phyloP scores from a whole-genome alignment of 2,888 invertebrate species.

The Tetragnatha montana region DNA sequence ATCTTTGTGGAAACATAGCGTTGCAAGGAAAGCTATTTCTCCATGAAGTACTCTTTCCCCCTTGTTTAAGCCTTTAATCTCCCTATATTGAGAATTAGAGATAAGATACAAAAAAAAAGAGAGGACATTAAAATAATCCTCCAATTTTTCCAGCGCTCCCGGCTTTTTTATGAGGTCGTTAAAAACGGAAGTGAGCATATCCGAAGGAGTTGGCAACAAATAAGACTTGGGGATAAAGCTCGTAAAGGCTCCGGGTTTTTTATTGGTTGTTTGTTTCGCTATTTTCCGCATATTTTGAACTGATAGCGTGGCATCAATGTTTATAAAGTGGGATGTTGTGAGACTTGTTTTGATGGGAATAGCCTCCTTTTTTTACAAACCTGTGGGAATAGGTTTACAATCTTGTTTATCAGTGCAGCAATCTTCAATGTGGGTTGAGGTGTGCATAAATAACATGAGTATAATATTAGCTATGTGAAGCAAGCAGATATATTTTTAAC shows the following conservation, averaged over 20 bases:
- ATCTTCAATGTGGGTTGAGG: no score
- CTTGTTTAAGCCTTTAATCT: slow-evolving; percentile 23
- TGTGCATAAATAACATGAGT: no score
- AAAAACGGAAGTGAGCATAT: slow-evolving; percentile 21
- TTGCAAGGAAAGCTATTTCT: neutral
- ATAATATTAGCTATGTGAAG: no score
- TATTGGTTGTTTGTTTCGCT: neutral
- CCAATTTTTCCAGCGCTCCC: slow-evolving; percentile 1
- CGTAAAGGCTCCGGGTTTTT: neutral
- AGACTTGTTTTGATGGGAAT: neutral
- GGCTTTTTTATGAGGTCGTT: slow-evolving; percentile 28
- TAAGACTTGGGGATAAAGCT: neutral
- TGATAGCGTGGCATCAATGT: neutral
- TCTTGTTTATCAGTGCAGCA: no score
- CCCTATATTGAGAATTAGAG: neutral
- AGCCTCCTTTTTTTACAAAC: no score
- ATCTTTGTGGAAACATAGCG: neutral
- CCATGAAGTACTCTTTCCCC: neutral
- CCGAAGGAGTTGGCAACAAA: slow-evolving; percentile 1
- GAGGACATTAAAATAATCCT: slow-evolving; percentile 41
- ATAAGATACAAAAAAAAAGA: slow-evolving; percentile 7
- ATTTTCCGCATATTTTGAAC: neutral
- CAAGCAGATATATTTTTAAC: no score
- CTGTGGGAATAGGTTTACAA: no score
- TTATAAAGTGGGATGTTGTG: neutral